phyloP scores from a whole-genome alignment of 2,113 vertebrate genomes.

The Corythoichthys intestinalis region DNA sequence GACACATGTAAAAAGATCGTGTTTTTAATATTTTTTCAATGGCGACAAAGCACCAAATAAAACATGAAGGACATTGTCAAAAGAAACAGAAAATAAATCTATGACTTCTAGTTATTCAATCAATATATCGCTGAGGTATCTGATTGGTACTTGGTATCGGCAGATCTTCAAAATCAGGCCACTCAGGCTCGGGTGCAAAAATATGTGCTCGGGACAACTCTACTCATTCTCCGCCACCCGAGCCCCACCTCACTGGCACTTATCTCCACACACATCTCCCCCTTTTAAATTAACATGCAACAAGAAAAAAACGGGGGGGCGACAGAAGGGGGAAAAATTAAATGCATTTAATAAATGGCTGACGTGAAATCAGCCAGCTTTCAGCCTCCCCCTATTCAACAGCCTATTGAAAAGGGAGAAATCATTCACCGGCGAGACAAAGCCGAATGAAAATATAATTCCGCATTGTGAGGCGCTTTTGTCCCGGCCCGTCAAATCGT shows the following conservation, averaged over 20 bases:
- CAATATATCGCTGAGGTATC: too few relatives aligned
- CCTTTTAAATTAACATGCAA: constrained; percentile 74
- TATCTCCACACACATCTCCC: constrained; percentile 67
- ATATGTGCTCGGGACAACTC: background rate
- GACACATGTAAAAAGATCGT: too few relatives aligned
- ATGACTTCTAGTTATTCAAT: too few relatives aligned
- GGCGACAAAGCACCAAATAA: too few relatives aligned
- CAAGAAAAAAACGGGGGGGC: constrained; percentile 40
- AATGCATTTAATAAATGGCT: constrained; percentile 78
- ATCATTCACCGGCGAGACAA: constrained; percentile 79
- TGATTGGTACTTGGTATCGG: too few relatives aligned
- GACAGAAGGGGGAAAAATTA: constrained; percentile 51
- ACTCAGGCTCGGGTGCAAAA: too few relatives aligned
- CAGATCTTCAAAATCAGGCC: too few relatives aligned
- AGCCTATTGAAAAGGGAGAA: constrained; percentile 73
- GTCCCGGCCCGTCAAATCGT: constrained; percentile 77
- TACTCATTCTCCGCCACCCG: constrained; percentile 12
- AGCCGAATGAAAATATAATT: constrained; percentile 83
- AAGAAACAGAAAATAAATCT: too few relatives aligned
- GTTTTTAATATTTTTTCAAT: too few relatives aligned
- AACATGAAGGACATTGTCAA: too few relatives aligned
- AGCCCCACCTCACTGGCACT: constrained; percentile 49
- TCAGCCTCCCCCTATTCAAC: constrained; percentile 76
- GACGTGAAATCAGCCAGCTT: constrained; percentile 75
- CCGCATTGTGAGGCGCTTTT: constrained; percentile 78